Base-by-base conservation (phyloP, 2,888 invertebrate species). In the Geotrupes spiniger region DNA sequence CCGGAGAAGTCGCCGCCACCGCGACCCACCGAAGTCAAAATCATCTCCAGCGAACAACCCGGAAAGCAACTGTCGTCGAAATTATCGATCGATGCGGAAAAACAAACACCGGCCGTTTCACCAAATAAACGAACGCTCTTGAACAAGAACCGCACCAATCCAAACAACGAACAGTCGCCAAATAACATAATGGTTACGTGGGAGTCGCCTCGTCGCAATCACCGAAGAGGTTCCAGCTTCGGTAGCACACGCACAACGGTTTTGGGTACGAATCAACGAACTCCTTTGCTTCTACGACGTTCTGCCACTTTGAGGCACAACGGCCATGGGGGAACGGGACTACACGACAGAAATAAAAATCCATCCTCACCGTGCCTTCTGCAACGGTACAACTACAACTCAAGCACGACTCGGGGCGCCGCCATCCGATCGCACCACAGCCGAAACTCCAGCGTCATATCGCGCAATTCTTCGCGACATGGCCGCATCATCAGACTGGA, bases 401-500 rank as follows among this genome's bases (percentile, higher is more conserved):
- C 46, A 42, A 44, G 52, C 39, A 56, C 51, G 26, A 59, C 54
- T 26, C 50, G 69, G 60, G 63, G 78, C 78, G 53, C 79, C 2
- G 81, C 81, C 1, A 74, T 82, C 3, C 78, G 87, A 46, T 79
- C 84, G 0, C 88, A 87, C 63, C 88, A 88, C 69, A 85, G 87
- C 8, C 77, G 89, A 44, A 89, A 87, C 58, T 89, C 89, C 12
- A 89, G 88, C 69, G 86, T 90, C 0, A 84, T 89, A 41, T 89
- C 89, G 4, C 76, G 89, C 45, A 89, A 88, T 63, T 89, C 88
- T 0, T 88, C 88, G 0, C 79, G 90, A 0, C 90, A 91, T 64
- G 91, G 91, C 0, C 78, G 90, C 49, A 91, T 88, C 63, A 83
- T 95, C 43, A 80, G 90, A 2, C 79, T 93, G 42, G 95, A 97